Evolutionary conservation across 2,888 invertebrate genomes (phyloP), one percentile per base, ranked within the genome.

Genomic region (Hypselothyrea guttata): DNA sequence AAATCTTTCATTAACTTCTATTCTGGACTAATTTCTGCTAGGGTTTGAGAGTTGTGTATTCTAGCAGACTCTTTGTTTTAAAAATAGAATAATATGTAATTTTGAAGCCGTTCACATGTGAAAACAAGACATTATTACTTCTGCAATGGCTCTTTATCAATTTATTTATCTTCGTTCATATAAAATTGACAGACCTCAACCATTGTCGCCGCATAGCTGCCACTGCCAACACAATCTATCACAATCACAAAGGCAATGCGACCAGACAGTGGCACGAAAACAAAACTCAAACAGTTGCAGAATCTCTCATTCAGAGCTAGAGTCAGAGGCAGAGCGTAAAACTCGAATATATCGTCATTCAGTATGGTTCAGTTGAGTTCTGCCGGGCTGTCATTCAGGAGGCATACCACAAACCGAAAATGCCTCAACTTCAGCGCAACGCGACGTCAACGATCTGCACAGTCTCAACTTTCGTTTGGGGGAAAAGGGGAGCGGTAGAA

Each of bases 331-430:
- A 15, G 35, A 1, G 15, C 2, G 28, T 27, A 30, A 4, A 35
- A 52, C 52, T 48, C 54, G 52, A 48, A 66, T 33, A 52, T 71
- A 61, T 34, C 63, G 75, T 71, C 49, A 60, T 62, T 57, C 61
- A 65, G 63, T 51, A 54, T 49, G 54, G 15, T 15, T 41, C 62
- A 45, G 49, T 42, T 51, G 38, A 52, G 56, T 58, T 22, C 64
- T 53, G 58, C 56, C 37, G 30, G 54, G 8, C 55, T 66, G 74
- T 74, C 71, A 76, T 76, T 75, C 67, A 64, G 67, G 74, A 76
- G 76, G 73, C 76, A 76, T 73, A 64, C 77, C 75, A 35, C 75
- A 74, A 74, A 74, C 74, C 75, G 63, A 74, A 74, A 74, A 74
- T 77, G 64, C 74, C 74, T 74, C 74, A 75, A 77, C 74, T 74